Base-by-base conservation (phyloP, 2,888 invertebrate species). In the Drosophila mercatorum region DNA sequence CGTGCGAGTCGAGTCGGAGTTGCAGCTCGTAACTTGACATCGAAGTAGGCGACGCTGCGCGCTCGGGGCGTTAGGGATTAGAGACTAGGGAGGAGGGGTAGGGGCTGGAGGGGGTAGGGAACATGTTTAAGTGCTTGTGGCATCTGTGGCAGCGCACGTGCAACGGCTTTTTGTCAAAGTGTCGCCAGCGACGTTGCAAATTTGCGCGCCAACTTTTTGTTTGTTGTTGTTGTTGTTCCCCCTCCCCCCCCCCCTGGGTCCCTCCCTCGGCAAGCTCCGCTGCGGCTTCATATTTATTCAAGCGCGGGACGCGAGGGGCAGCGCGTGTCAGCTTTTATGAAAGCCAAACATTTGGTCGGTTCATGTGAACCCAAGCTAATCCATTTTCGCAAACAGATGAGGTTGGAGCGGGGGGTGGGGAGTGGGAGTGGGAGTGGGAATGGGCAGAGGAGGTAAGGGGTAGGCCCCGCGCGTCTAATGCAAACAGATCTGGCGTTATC, bases 261-360 rank as follows among this genome's bases (percentile, higher is more conserved):
- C 22, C 22, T 22, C 22, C 22, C 22, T 22, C 2, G 22, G 22
- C 22, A 12, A 12, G 6, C 38, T 14, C 26, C 38, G 38, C 12
- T 56, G 47, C 34, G 49, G 68, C 70, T 72, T 72, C 72, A 83
- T 79, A 79, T 83, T 84, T 81, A 78, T 74, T 74, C 82, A 79
- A 69, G 81, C 72, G 73, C 26, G 26, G 17, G 40, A 36, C 52
- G 52, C 52, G 52, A 8, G 47, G n/a, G 17, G 49, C 11, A 4
- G 31, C 31, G 65, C 88, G 70, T 77, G 88, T 82, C 86, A 80
- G 80, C 77, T 77, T 83, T 83, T 86, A 88, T 83, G 89, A 88
- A 88, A 88, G 75, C 87, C 87, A 88, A 83, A 88, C 83, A 83
- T 85, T 83, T 86, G 81, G 80, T 78, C 87, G 83, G 87, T 83